Conservation (phyloP, 2,797 vertebrate species). For the Streptopelia turtur region DNA sequence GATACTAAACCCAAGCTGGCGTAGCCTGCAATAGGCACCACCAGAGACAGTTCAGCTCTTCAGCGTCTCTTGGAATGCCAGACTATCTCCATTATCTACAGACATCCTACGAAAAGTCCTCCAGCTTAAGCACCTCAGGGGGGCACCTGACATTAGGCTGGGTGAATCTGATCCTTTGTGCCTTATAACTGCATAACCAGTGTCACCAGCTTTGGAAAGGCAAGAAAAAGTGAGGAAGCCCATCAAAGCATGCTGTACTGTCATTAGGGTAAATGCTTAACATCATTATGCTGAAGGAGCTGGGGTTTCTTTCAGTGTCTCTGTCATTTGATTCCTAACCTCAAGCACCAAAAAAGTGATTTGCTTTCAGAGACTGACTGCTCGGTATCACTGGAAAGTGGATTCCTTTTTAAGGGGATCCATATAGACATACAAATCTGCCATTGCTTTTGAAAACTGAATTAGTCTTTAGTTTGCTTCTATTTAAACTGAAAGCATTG, state of each 20-base stretch:
- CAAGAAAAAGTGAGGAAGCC: background rate
- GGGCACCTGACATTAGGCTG: background rate
- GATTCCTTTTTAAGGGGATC: background rate
- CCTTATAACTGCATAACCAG: background rate
- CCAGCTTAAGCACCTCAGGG: background rate
- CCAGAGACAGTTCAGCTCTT: background rate
- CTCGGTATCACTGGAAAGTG: background rate
- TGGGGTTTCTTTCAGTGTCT: background rate
- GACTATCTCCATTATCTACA: background rate
- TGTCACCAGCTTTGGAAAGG: background rate
- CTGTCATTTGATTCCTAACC: background rate
- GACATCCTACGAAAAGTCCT: background rate
- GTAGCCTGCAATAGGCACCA: background rate
- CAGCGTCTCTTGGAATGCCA: background rate
- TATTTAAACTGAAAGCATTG: slow-evolving; percentile 31
- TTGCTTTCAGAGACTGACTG: background rate
- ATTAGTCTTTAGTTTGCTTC: slow-evolving; percentile 27
- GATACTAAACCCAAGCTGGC: background rate
- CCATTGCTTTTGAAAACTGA: background rate
- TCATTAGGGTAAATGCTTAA: slow-evolving; percentile 12
- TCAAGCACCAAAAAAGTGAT: background rate
- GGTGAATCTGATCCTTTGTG: background rate
- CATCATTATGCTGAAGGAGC: background rate
- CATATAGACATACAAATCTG: background rate
- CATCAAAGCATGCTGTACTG: background rate